Evolutionary conservation across 2,113 vertebrate species (phyloP), one percentile per base, ranked within the genome.

Genomic region (Condylura cristata): DNA sequence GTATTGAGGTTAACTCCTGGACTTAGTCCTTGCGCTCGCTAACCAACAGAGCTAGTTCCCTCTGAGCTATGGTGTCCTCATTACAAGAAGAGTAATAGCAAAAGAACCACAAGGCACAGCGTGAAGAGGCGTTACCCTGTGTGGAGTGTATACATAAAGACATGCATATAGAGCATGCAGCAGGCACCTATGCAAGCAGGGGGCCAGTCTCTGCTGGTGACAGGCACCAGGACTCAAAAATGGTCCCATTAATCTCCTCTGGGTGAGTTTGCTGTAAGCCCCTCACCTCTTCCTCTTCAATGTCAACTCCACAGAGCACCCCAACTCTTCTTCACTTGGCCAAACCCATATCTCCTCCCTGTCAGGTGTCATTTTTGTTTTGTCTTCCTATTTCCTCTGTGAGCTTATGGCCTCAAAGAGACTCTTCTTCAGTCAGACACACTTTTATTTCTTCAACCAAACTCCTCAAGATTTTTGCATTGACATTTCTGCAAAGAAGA

Each of bases 361-460:
- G 18, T 53, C 65, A 93, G 51, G 6, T 66, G 37, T n/a, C 61
- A 2, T 30, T 79, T 92, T 79, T 72, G 26, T 71, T 94, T 90
- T 28, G n/a, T 34, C 58, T 65, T 53, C 46, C 51, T 51, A 26
- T 75, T 96, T 65, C 66, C 34, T 93, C 65, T 78, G 84, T 48
- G 18, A 87, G 32, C 65, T 76, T 37, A 8, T 48, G 34, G 3
- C 82, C n/a, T 60, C 6, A 3, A 90, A 63, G 63, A 66, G 75
- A 66, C n/a, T 78, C 22, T 30, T 74, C 78, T 65, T 44, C 26
- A 84, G 41, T 32, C 41, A 70, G 34, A 94, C 26, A 2, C 8
- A 8, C 26, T 86, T 95, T 24, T 74, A 53, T 83, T 92, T 95
- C 70, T 53, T 94, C 72, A 72, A 34, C 26, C 39, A 70, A 65